Evolutionary conservation across 2,797 vertebrate genomes (phyloP), one percentile per base, ranked within the genome.

Genomic region (Acomys russatus): DNA sequence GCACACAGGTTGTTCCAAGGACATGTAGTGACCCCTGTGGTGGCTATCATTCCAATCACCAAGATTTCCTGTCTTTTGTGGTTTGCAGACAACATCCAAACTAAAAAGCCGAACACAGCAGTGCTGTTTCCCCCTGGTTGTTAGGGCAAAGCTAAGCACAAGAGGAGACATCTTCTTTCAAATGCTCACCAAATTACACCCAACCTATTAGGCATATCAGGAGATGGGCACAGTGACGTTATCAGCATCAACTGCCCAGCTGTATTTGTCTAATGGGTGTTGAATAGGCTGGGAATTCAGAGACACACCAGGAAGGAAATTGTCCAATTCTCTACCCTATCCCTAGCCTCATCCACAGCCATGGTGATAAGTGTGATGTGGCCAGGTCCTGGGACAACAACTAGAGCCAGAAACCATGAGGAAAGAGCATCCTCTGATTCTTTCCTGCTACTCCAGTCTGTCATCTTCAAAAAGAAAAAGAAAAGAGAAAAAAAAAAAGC

Each of bases 191-290:
- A 89, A 97, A 92, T 96, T 94, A 80, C 64, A 20, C 1, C 38
- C 51, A 95, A 76, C 33, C 91, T 92, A 59, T 88, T 90, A 97
- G 86, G 91, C 23, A 1, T 94, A 95, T 92, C 94, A 96, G 92
- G 86, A 98, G 94, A 96, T 94, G 33, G 95, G 74, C 96, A 96
- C 97, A 96, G 98, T 97, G 97, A 98, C 98, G 97, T 15, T 97
- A 96, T 98, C 96, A 97, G 73, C 79, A 92, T 95, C 94, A 97
- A 90, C 64, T 84, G 88, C 0, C 28, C 79, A 63, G 91, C 84
- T 91, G 83, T 71, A 95, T 91, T 70, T 90, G 88, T 77, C 95
- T 92, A 96, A 90, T 54, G 85, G 6, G 14, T 79, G 71, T 88
- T 82, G 61, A 82, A 84, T 92, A 33, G 76, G 20, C 93, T 97